Conservation (phyloP, 2,888 invertebrate genomes). For the Micoletzkya japonica region DNA sequence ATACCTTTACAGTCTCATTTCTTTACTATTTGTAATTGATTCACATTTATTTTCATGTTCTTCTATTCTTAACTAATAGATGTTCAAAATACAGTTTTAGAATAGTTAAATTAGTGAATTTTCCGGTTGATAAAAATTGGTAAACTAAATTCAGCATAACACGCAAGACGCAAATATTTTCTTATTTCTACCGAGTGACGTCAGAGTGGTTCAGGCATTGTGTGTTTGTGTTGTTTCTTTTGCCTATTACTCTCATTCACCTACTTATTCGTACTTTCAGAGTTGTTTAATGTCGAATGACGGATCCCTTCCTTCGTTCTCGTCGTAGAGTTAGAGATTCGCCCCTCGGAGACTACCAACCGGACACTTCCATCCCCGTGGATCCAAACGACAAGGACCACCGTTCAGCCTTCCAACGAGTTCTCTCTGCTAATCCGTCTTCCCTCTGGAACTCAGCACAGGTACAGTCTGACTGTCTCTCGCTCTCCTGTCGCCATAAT, state of each 20-base stretch:
- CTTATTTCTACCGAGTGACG: neutral
- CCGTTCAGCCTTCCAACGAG: slow-evolving; percentile 28
- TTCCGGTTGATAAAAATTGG: neutral
- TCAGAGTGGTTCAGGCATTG: neutral
- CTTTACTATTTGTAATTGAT: neutral
- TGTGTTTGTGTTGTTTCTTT: neutral
- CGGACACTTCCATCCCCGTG: slow-evolving; percentile 7
- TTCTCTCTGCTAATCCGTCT: slow-evolving; percentile 54
- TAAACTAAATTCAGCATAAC: neutral
- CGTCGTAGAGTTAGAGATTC: slow-evolving; percentile 24
- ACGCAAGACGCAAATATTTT: neutral
- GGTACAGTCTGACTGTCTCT: slow-evolving; percentile 34
- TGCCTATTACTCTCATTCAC: neutral
- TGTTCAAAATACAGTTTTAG: neutral
- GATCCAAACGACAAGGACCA: slow-evolving; percentile 25
- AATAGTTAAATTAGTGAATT: neutral
- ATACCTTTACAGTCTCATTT: neutral
- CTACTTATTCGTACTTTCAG: neutral
- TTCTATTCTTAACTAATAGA: neutral
- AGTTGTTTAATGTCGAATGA: slow-evolving; percentile 46
- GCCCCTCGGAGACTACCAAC: slow-evolving; percentile 20
- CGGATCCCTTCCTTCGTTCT: slow-evolving; percentile 37
- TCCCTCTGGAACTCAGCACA: slow-evolving; percentile 61
- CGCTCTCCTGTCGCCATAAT: no score
- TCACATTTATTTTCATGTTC: neutral